phyloP scores from a whole-genome alignment of 92 coral and sea anemone genomes.

The Parazoanthus atlanticus region DNA sequence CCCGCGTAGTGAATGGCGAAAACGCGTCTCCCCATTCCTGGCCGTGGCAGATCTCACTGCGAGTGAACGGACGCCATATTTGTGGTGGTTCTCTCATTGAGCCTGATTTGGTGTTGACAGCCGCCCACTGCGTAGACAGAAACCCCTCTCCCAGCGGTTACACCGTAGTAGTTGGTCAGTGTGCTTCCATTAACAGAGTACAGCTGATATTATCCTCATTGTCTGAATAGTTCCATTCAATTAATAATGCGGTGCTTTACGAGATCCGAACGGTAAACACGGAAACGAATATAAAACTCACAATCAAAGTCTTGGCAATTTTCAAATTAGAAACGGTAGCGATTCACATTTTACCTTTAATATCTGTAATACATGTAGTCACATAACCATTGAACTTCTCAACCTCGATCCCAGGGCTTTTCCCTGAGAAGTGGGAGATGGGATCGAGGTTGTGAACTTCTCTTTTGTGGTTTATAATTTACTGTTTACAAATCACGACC shows the following conservation, averaged over 20 bases:
- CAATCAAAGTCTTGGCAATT: too few species aligned
- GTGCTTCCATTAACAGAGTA: too few species aligned
- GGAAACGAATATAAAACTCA: too few species aligned
- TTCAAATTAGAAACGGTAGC: too few species aligned
- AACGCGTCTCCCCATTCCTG: conserved; percentile 54
- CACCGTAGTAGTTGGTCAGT: conserved; percentile 62
- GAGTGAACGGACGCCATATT: conserved; percentile 57
- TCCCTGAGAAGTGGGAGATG: too few species aligned
- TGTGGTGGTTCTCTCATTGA: conserved; percentile 62
- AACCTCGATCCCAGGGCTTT: too few species aligned
- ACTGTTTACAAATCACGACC: neutral
- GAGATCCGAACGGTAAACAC: neutral
- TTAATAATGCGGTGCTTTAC: too few species aligned
- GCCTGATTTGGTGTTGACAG: conserved; percentile 57
- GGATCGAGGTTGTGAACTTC: too few species aligned
- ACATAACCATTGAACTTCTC: too few species aligned
- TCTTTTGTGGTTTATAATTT: neutral
- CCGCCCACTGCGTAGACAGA: conserved; percentile 60
- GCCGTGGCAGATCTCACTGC: conserved; percentile 65
- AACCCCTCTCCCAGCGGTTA: conserved; percentile 54
- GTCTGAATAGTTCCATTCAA: too few species aligned
- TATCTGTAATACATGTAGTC: too few species aligned
- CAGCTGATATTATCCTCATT: neutral
- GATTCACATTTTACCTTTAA: too few species aligned
- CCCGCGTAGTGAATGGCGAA: conserved; percentile 60